Evolutionary conservation across 1,140 invertebrate genomes (phyloP), one percentile per base, ranked within the genome.

Genomic region (Conus ventricosus): DNA sequence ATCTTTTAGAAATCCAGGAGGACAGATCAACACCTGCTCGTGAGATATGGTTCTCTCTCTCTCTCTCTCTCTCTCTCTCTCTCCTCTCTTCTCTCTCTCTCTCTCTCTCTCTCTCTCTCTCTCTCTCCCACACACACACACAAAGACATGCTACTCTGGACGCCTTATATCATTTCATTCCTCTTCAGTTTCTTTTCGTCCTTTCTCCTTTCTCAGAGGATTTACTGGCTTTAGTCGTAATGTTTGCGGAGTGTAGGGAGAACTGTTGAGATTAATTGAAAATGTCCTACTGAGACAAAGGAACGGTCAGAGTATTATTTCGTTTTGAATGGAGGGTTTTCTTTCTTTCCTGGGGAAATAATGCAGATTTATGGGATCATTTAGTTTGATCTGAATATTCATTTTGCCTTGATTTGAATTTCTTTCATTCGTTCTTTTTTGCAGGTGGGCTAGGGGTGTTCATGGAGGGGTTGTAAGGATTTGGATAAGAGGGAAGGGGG

Each of bases 41-140:
- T 81, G 80, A 81, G 51, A 81, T 81, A 81, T 81, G 80, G 80
- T 25, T 78, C 76, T 39, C 8, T 78, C 76, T 78, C 7, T 78
- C 25, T 17, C 71, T 75, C 71, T 39, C 39, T 39, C 39, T 39
- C 39, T 39, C 39, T 39, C 39, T 39, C 39, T 39, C 39, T 39
- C 39, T 39, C 39, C n/a, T n/a, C n/a, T n/a, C n/a, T n/a, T 39
- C 39, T 39, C 39, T 39, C 39, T 39, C 39, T 39, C 39, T 39
- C 39, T 39, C 39, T 39, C 39, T 39, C 39, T 39, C 39, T 39
- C 39, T 39, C 39, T 39, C 39, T 39, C 71, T 75, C 17, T 75
- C 71, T 75, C n/a, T n/a, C n/a, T n/a, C n/a, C n/a, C n/a, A n/a
- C n/a, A n/a, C n/a, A n/a, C n/a, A n/a, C n/a, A n/a, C n/a, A 6